Percentiles rank a stretch among this genome's conserved stretches.
Evolutionary conservation across 2,797 vertebrate species (phyloP).

Genomic region (Sebastes alutus): DNA sequence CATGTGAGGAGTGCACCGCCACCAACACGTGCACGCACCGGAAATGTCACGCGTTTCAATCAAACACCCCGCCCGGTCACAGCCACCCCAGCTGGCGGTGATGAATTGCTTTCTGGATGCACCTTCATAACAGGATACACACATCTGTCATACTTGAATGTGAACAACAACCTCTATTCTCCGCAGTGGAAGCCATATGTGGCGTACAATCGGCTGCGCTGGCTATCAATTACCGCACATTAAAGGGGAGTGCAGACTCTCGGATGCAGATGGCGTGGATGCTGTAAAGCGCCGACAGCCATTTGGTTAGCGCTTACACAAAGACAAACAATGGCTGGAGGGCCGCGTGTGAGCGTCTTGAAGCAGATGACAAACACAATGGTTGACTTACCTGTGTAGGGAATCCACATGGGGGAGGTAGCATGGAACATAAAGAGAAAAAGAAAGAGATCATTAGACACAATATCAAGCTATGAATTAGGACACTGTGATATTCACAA

Average conservation of each 20-base stretch:
- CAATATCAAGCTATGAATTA: constrained; percentile 19
- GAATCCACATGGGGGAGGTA: constrained; percentile 30
- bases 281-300: constrained; percentile 16
- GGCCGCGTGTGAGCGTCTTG: not conserved
- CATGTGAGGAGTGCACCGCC: constrained; percentile 12
- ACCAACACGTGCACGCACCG: constrained; percentile 7
- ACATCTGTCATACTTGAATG: constrained; percentile 50
- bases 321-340: not conserved
- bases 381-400: constrained; percentile 69
- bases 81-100: constrained; percentile 34
- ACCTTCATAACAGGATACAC: constrained; percentile 25
- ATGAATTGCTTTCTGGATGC: constrained; percentile 41
- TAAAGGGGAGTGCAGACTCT: not conserved
- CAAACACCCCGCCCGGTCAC: constrained; percentile 25
- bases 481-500: constrained; percentile 23
- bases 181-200: constrained; percentile 21
- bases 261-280: constrained; percentile 37
- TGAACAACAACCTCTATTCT: constrained; percentile 14
- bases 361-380: not conserved
- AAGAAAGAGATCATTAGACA: constrained; percentile 38
- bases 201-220: not conserved
- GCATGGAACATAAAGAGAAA: constrained; percentile 54
- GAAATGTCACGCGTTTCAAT: constrained; percentile 41
- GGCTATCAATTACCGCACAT: constrained; percentile 35
- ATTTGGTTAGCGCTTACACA: constrained; percentile 18